phyloP scores from a whole-genome alignment of 2,888 invertebrate genomes.

The Trimorus sp. region DNA sequence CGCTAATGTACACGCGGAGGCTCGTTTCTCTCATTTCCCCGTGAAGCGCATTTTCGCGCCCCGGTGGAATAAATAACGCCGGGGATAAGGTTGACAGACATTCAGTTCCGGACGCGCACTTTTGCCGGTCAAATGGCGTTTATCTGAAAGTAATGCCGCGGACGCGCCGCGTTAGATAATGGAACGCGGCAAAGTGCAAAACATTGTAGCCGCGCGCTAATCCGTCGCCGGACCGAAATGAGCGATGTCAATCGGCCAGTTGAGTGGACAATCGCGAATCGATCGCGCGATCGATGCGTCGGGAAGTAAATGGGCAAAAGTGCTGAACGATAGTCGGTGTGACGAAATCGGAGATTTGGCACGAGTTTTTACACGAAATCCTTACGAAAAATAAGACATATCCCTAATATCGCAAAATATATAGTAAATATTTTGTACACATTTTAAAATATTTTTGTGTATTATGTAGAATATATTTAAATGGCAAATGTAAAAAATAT shows the following conservation, averaged over 20 bases:
- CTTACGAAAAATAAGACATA: too few species aligned
- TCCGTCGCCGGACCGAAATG: constrained; percentile 46
- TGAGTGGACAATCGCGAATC: constrained; percentile 11
- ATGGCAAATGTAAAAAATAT: too few species aligned
- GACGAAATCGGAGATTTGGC: too few species aligned
- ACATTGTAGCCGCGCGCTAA: constrained; percentile 38
- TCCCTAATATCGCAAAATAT: too few species aligned
- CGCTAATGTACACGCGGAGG: constrained; percentile 11
- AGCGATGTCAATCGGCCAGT: constrained; percentile 46
- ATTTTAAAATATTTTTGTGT: too few species aligned
- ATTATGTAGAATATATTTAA: too few species aligned
- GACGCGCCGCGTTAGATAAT: constrained; percentile 30
- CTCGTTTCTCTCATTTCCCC: constrained; percentile 33
- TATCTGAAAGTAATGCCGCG: constrained; percentile 45
- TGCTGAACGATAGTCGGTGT: too few species aligned
- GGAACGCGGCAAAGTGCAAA: constrained; percentile 44
- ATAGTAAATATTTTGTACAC: too few species aligned
- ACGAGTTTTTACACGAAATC: too few species aligned
- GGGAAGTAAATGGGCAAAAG: too few species aligned
- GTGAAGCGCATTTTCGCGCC: constrained; percentile 16
- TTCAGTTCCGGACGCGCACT: constrained; percentile 40
- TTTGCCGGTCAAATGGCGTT: constrained; percentile 48
- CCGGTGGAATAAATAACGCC: constrained; percentile 13
- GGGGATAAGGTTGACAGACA: constrained; percentile 48
- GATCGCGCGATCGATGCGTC: not conserved